Conservation (phyloP, 2,797 vertebrate genomes). For the Alca torda region DNA sequence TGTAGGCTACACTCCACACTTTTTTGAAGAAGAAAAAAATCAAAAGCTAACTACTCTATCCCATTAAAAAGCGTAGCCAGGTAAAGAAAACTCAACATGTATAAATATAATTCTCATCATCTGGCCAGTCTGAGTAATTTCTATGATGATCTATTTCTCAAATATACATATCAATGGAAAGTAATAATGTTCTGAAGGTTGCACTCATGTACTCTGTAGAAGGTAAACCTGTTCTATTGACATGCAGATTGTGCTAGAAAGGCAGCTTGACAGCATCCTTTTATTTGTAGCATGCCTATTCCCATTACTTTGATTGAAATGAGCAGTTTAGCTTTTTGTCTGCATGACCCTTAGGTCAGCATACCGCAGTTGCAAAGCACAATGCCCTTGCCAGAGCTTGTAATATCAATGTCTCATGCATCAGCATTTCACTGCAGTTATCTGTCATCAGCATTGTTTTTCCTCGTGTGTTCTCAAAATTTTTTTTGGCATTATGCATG, state of each 20-base stretch:
- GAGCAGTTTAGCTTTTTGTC: conserved; percentile 8
- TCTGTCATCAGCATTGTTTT: background rate
- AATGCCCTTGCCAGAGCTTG: background rate
- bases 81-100: background rate
- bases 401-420: background rate
- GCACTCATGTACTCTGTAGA: background rate
- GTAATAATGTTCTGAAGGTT: background rate
- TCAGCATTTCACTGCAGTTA: conserved; percentile 14
- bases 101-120: background rate
- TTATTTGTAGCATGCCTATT: background rate
- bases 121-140: background rate
- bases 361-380: background rate
- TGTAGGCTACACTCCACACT: background rate
- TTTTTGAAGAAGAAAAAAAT: background rate
- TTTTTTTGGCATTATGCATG: background rate
- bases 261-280: background rate
- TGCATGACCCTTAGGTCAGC: background rate
- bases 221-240: background rate
- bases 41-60: background rate
- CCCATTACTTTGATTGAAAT: conserved; percentile 18
- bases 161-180: background rate
- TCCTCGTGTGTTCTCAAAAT: background rate
- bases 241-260: background rate
- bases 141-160: background rate
- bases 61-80: background rate